These are phyloP conservation scores for Andrena bucephala DNA, from an alignment of 2,888 invertebrate genomes.

Conservation along the genomic window DNA sequence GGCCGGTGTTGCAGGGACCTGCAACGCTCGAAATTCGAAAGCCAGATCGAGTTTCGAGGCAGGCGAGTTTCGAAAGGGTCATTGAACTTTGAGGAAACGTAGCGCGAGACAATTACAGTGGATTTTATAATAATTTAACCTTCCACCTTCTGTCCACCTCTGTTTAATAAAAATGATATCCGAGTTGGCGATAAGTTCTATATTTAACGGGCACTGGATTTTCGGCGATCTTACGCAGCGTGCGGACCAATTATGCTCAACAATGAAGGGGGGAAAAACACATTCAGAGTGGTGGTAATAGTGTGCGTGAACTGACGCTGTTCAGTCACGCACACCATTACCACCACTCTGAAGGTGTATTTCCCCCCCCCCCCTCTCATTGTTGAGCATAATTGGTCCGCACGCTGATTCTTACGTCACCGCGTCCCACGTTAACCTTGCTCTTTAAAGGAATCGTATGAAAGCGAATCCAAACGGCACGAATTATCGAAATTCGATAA, in stretches of 20 bases:
- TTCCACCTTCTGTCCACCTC: too few relatives aligned
- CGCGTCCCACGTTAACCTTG: conserved; percentile 3
- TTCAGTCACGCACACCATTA: too few relatives aligned
- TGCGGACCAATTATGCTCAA: too few relatives aligned
- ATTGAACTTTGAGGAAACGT: not conserved
- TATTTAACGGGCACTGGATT: not conserved
- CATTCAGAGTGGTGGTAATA: too few relatives aligned
- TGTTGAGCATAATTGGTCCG: too few relatives aligned
- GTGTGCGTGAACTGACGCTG: too few relatives aligned
- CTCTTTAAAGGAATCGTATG: conserved; percentile 35
- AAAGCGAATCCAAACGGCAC: conserved; percentile 41
- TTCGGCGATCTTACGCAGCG: not conserved
- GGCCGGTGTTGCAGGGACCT: conserved; percentile 72
- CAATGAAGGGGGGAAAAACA: too few relatives aligned
- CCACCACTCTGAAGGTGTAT: too few relatives aligned
- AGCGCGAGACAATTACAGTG: not conserved
- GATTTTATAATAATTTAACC: not conserved
- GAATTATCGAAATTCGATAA: conserved; percentile 67
- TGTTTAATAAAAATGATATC: not conserved
- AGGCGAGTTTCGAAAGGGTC: not conserved
- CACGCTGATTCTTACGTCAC: conserved; percentile 2
- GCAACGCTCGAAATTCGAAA: conserved; percentile 17
- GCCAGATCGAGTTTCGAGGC: not conserved
- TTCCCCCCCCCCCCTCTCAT: too few relatives aligned
- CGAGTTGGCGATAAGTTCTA: not conserved